phyloP scores from a whole-genome alignment of 2,888 invertebrate species.

The Callinectes sapidus region DNA sequence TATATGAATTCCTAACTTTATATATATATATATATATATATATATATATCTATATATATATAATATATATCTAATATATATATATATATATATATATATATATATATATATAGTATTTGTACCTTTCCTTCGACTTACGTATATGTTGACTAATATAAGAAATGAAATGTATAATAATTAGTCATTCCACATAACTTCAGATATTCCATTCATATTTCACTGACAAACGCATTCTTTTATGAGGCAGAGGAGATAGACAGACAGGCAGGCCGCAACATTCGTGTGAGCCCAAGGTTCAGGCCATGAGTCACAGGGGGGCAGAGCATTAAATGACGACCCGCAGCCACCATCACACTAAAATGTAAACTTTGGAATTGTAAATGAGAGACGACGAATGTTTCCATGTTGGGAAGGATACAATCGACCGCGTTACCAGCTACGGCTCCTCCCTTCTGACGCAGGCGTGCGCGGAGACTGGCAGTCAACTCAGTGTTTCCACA shows the following conservation, averaged over 20 bases:
- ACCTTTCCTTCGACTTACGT: too few species aligned
- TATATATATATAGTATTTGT: too few species aligned
- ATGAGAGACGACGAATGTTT: background rate
- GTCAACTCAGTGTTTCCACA: background rate
- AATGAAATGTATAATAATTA: background rate
- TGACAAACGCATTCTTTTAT: background rate
- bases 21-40: too few species aligned
- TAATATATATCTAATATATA: too few species aligned
- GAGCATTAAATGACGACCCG: background rate
- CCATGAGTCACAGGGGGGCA: background rate
- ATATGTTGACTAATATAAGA: background rate
- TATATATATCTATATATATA: too few species aligned
- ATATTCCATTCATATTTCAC: background rate
- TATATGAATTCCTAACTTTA: background rate
- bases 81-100: too few species aligned
- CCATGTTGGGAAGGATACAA: constrained; percentile 14
- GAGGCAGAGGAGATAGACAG: background rate
- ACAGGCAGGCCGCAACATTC: background rate
- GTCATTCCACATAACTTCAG: background rate
- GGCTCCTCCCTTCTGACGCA: constrained; percentile 34
- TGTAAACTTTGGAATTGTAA: background rate
- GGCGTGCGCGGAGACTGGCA: constrained; percentile 12
- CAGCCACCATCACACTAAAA: background rate
- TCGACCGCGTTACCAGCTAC: constrained; percentile 19
- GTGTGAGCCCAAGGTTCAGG: background rate